Evolutionary conservation across 2,888 invertebrate genomes (phyloP).

Genomic region (Sipha maydis): DNA sequence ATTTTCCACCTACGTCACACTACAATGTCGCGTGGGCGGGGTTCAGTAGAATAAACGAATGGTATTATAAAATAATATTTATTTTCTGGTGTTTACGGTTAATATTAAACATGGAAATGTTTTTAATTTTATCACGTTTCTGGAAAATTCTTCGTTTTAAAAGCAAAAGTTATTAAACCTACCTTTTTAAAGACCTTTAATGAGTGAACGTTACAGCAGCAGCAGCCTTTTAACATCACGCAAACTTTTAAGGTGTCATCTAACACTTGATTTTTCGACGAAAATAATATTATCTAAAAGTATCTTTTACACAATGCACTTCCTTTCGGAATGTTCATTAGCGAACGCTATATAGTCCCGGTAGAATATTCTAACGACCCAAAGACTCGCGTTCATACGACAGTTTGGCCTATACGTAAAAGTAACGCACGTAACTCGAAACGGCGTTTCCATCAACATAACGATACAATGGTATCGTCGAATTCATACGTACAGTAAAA

Average conservation of each 20-base stretch:
- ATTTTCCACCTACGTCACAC: background rate
- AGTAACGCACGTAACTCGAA: background rate
- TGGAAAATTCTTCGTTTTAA: background rate
- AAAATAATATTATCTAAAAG: slow-evolving; percentile 6
- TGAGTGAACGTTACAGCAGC: background rate
- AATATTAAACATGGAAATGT: slow-evolving; percentile 20
- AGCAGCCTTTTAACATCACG: background rate
- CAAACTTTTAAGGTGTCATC: slow-evolving; percentile 34
- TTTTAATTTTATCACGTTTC: background rate
- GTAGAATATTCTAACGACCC: background rate
- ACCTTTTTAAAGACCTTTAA: slow-evolving; percentile 33
- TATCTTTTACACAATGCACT: slow-evolving; percentile 5
- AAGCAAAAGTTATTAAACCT: slow-evolving; percentile 20
- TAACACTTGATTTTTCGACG: slow-evolving; percentile 9
- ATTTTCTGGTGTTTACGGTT: background rate
- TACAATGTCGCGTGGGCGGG: background rate
- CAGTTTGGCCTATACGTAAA: background rate
- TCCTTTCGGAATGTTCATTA: background rate
- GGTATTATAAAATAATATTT: background rate
- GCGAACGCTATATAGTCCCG: background rate
- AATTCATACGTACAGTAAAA: background rate
- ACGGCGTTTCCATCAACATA: background rate
- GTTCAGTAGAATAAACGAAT: background rate
- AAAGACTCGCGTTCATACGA: background rate
- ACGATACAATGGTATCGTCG: background rate